Base-by-base conservation (phyloP, 2,888 invertebrate species). In the Drosophila fulvimacula region DNA sequence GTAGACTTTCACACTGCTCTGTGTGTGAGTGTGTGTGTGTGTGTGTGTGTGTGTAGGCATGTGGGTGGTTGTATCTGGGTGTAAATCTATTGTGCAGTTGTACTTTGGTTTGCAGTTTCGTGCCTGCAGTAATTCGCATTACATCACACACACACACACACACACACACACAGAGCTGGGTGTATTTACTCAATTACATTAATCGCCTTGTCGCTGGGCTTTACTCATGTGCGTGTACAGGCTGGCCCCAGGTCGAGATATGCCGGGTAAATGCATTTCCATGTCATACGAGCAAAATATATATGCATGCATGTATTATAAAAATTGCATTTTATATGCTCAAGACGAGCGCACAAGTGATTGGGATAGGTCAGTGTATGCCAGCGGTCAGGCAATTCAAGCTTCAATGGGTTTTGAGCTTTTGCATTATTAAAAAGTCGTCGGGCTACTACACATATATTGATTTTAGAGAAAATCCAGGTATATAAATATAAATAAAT, bases 111-210 rank as follows among this genome's bases (percentile, higher is more conserved):
- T 68, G 58, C 73, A 65, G 24, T 62, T 65, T 63, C 58, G 57
- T 69, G 73, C 73, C 66, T 63, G 41, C 46, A 52, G 59, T 64
- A 44, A 52, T 62, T 62, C 56, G n/a, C 52, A 74, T 74, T 69
- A 65, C 70, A 68, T 51, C 49, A 55, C 42, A 64, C 51, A 57
- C 27, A 48, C 19, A 55, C 42, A 68, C 19, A 55, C 42, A 68
- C 49, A 55, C 42, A 64, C 51, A 57, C 27, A 48, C 19, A 55
- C 42, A 68, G 34, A 44, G 15, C 41, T 24, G 21, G 11, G 44
- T 34, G 44, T 67, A 57, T 76, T 72, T 72, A 61, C 73, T 73
- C 69, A 73, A 72, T 73, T 79, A 69, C 52, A 76, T 81, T 81
- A 79, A 81, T 83, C 61, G 71, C 49, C 53, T 32, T 53, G 63